Base-by-base conservation (phyloP, 2,888 invertebrate genomes). In the Boloria selene region DNA sequence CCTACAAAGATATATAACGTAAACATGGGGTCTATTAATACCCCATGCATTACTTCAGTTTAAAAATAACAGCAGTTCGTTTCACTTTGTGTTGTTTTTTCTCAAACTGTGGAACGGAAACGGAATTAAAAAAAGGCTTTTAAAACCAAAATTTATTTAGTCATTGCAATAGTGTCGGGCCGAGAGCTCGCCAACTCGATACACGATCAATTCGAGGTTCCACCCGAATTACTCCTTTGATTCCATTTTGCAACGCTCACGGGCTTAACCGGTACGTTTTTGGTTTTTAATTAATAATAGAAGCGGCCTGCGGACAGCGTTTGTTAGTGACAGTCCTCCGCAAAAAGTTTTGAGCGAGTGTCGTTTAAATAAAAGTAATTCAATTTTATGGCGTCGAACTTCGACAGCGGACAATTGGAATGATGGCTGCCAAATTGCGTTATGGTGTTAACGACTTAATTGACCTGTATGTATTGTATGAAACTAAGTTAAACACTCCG, bases 221-320 rank as follows among this genome's bases (percentile, higher is more conserved):
- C 87, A 82, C 83, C 81, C 81, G 85, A 87, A 84, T 86, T 80
- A 82, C 78, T 84, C 84, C 84, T 87, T 88, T 88, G 84, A 88
- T 86, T 86, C 84, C 79, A 84, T 86, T 85, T 79, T 73, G 79
- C 77, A 79, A 76, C 81, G 80, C 79, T 83, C 79, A 75, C 78
- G 73, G 79, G 84, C 79, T 86, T 84, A 84, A 84, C 84, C 77
- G 78, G 74, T 77, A 77, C 81, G 79, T 80, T 86, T 87, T 85
- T 79, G 82, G 82, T 80, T 86, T 88, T 88, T 85, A 88, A 88
- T 88, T 88, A 89, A 87, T 87, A 87, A 87, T 84, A 84, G 84
- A 84, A 76, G 77, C 70, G 59, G 61, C 69, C 65, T 62, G 72
- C 75, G 44, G 51, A 59, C 53, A 73, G 74, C 76, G 75, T 79